Evolutionary conservation across 2,888 invertebrate species (phyloP).

Genomic region (Tipula lateralis): DNA sequence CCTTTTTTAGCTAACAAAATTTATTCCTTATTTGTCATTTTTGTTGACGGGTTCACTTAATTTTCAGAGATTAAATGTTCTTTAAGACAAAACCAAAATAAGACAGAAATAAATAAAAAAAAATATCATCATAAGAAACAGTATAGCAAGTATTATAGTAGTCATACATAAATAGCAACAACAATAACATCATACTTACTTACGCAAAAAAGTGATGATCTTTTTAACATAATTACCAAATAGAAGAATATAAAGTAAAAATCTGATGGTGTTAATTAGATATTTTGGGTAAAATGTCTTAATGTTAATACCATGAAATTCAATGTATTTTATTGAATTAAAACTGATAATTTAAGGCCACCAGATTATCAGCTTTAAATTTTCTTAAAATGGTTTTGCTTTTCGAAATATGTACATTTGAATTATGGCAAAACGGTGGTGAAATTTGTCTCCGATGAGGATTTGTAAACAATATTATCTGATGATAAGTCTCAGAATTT

Average conservation of each 20-base stretch:
- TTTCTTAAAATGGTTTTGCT: not conserved
- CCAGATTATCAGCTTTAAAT: not conserved
- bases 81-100: conserved; percentile 4
- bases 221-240: conserved; percentile 4
- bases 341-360: not conserved
- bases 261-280: conserved; percentile 11
- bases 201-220: not conserved
- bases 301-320: not conserved
- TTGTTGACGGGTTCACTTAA: conserved; percentile 25
- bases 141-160: not conserved
- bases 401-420: not conserved
- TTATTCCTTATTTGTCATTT: conserved; percentile 28
- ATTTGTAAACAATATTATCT: not conserved
- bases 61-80: conserved; percentile 25
- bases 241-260: conserved; percentile 5
- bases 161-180: not conserved
- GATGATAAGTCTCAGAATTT: too few relatives aligned
- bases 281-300: conserved; percentile 11
- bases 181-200: not conserved
- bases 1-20: conserved; percentile 3
- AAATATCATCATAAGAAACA: not conserved
- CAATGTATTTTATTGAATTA: not conserved
- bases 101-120: not conserved
- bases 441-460: not conserved
- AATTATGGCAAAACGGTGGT: not conserved